Percentiles rank a stretch among this genome's conserved stretches.
These are phyloP conservation scores for Pluvianellus socialis DNA, from an alignment of 2,113 vertebrate species.

Conservation along the genomic window DNA sequence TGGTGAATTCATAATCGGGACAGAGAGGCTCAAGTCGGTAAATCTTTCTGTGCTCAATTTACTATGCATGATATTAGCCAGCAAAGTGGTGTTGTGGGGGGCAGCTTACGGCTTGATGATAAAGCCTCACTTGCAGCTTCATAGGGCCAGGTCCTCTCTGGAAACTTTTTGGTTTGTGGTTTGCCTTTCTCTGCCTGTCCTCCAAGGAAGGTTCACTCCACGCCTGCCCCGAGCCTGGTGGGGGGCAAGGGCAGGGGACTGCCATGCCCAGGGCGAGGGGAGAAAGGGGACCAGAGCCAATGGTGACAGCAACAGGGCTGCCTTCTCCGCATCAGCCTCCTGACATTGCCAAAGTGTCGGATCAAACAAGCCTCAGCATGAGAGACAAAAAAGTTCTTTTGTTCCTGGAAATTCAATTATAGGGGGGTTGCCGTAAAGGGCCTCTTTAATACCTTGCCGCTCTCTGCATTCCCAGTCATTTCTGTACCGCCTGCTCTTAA, in stretches of 20 bases:
- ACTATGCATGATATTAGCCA: background rate
- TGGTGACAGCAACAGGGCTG: background rate
- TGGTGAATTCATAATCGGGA: background rate
- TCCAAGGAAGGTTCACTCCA: background rate
- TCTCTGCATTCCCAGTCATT: background rate
- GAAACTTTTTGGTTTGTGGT: background rate
- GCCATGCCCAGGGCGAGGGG: accelerated
- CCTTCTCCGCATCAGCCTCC: background rate
- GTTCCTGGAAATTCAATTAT: background rate
- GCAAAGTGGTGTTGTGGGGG: background rate
- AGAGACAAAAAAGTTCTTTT: background rate
- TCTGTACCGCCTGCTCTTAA: background rate
- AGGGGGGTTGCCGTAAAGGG: background rate
- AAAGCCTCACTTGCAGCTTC: background rate
- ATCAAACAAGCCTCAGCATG: background rate
- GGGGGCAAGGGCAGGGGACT: background rate
- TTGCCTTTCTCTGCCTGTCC: background rate
- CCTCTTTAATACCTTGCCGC: background rate
- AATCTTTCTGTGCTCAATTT: background rate
- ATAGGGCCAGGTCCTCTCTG: background rate
- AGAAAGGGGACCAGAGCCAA: accelerated
- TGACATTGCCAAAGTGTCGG: background rate
- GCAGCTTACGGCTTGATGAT: background rate
- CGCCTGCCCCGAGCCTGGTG: accelerated
- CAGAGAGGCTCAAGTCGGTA: background rate